Evolutionary conservation across 1,140 invertebrate species (phyloP), one percentile per base, ranked within the genome.

Genomic region (Carcinoscorpius rotundicauda): DNA sequence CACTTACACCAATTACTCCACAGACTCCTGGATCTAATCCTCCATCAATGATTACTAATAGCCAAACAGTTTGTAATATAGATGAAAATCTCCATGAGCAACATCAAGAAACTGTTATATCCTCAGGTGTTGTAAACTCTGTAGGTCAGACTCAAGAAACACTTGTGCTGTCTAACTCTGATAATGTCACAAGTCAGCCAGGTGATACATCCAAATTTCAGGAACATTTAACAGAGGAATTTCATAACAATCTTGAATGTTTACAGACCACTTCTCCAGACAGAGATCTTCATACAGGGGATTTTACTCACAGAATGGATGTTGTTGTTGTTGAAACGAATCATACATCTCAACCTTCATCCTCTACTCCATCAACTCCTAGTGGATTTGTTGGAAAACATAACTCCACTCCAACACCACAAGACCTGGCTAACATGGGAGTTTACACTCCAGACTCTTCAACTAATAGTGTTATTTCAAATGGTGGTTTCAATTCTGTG

Each of bases 391-490:
- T 68, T 48, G 60, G 61, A 6, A 68, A 68, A 49, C 63, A 64
- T 51, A n/a, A n/a, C 53, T 55, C 53, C 6, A 68, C 66, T 51
- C 66, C 66, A 8, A 68, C 66, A 9, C 61, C 64, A 50, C 68
- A 69, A 55, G 68, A 87, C 55, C 76, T 87, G 64, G 83, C 86
- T 10, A 88, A 86, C 3, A 85, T 90, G 82, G 87, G 87, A 0
- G 87, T 90, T 3, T 90, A 89, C 69, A 89, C 87, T 0, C 87
- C 88, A 0, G 88, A 91, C 72, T 89, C 87, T 0, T 88, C 86
- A 2, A 90, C 87, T 51, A 89, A 90, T 72, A 91, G 88, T 0
- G 87, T 89, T 4, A 87, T 89, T 68, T 88, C 87, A 49, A 55
- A 55, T 55, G n/a, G n/a, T 75, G 76, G 78, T 5, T 91, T 89